Evolutionary conservation across 2,888 invertebrate species (phyloP), one percentile per base, ranked within the genome.

Genomic region (Stictocephala bisonia): DNA sequence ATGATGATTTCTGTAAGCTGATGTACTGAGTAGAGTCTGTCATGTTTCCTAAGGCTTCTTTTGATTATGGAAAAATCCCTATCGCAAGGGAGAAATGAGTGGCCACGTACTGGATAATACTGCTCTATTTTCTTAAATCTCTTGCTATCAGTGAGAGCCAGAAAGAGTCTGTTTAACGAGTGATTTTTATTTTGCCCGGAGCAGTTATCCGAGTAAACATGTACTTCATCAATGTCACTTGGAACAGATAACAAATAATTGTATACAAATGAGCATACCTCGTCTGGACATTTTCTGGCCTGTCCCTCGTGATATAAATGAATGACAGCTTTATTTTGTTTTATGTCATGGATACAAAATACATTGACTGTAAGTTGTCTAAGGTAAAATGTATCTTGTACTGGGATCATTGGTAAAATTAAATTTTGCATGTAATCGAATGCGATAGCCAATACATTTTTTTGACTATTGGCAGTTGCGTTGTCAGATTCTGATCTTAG

Each of bases 131-230:
- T 72, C 2, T 71, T n/a, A 73, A 79, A 79, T 50, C 66, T 50
- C 51, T 67, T 64, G 29, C 60, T 72, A 40, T 77, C 73, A 68
- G 70, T 71, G 27, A 79, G 60, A 40, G 76, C 75, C 15, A 72
- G 22, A 29, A 75, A 53, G 24, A 77, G 56, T 26, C 72, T 31
- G 31, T 60, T 73, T 7, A 78, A 26, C 9, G 75, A 48, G 51
- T 76, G 73, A 48, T 77, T 79, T 48, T 72, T 80, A 73, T 81
- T 81, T 73, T 81, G 79, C 4, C 79, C 78, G 20, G 75, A 76
- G 73, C 80, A 81, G 50, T 79, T 79, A 72, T 81, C 79, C 67
- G 78, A 74, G 74, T 79, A 81, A 48, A 80, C 24, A 56, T 78
- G 75, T 40, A 80, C 66, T 20, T 72, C 67, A 35, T 22, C 26